phyloP scores from a whole-genome alignment of 2,888 invertebrate genomes.

The Ctena decussata region DNA sequence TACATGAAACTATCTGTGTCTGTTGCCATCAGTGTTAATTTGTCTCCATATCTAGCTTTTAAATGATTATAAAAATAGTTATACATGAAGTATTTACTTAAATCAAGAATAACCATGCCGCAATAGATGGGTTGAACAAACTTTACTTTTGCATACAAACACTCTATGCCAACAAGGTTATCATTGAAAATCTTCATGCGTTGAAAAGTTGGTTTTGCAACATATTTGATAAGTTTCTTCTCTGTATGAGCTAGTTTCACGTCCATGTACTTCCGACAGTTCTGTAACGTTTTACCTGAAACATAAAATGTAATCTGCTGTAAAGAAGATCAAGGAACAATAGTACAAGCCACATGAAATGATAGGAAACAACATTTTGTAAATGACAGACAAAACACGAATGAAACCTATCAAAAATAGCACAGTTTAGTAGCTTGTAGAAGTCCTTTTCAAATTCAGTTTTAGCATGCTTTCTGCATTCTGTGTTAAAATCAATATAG shows the following conservation, averaged over 20 bases:
- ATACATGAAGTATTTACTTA: conserved; percentile 85
- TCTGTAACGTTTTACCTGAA: background rate
- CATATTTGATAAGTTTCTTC: background rate
- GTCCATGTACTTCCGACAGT: background rate
- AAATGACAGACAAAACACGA: background rate
- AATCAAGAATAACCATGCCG: conserved; percentile 27
- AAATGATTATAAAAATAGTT: conserved; percentile 81
- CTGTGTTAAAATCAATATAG: conserved; percentile 32
- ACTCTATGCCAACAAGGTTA: conserved; percentile 29
- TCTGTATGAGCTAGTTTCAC: conserved; percentile 3
- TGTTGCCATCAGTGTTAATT: conserved; percentile 42
- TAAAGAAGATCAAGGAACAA: background rate
- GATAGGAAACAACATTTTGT: background rate
- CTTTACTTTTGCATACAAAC: conserved; percentile 15
- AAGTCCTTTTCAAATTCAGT: conserved; percentile 23
- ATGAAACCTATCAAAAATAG: background rate
- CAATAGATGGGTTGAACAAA: conserved; percentile 31
- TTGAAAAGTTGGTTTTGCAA: conserved; percentile 29
- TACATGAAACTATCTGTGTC: conserved; percentile 50
- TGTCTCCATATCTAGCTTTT: conserved; percentile 26
- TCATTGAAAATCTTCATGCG: conserved; percentile 31
- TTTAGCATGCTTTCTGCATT: conserved; percentile 10
- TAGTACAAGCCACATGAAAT: background rate
- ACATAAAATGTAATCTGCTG: background rate
- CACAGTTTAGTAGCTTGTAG: conserved; percentile 1